phyloP scores from a whole-genome alignment of 2,888 invertebrate genomes.

The Eupelmus urozonus region DNA sequence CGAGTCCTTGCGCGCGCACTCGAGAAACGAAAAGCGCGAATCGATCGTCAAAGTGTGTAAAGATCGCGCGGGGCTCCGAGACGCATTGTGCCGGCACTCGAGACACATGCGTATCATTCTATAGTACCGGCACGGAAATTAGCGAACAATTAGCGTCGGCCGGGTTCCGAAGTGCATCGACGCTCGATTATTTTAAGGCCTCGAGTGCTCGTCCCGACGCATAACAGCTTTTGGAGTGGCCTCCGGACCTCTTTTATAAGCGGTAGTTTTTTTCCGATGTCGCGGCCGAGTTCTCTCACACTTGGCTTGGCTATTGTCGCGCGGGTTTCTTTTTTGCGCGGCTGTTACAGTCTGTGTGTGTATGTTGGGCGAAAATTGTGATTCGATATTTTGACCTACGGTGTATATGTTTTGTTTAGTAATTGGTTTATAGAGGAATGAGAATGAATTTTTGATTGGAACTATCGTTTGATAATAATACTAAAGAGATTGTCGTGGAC shows the following conservation, averaged over 20 bases:
- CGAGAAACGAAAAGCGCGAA: slow-evolving; percentile 1
- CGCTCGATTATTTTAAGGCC: slow-evolving; percentile 32
- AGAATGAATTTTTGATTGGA: too few relatives aligned
- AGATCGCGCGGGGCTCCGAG: neutral
- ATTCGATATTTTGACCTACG: too few relatives aligned
- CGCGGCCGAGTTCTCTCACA: neutral
- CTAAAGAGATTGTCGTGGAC: too few relatives aligned
- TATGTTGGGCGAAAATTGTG: too few relatives aligned
- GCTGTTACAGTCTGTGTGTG: too few relatives aligned
- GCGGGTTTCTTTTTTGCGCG: neutral
- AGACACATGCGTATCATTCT: neutral
- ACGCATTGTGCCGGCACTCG: slow-evolving; percentile 17
- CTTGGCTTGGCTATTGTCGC: neutral
- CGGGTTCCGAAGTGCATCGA: neutral
- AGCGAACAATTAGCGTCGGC: slow-evolving; percentile 72
- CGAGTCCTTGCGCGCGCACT: neutral
- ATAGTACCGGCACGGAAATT: slow-evolving; percentile 68
- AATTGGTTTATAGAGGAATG: too few relatives aligned
- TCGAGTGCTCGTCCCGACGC: slow-evolving; percentile 12
- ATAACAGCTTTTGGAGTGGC: slow-evolving; percentile 36
- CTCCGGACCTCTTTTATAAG: neutral
- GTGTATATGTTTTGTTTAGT: too few relatives aligned
- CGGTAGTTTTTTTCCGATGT: neutral
- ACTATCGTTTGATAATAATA: too few relatives aligned
- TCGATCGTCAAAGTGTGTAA: neutral